These are phyloP conservation scores for Tympanuchus pallidicinctus DNA, from an alignment of 2,113 vertebrate genomes.

Conservation along the genomic window DNA sequence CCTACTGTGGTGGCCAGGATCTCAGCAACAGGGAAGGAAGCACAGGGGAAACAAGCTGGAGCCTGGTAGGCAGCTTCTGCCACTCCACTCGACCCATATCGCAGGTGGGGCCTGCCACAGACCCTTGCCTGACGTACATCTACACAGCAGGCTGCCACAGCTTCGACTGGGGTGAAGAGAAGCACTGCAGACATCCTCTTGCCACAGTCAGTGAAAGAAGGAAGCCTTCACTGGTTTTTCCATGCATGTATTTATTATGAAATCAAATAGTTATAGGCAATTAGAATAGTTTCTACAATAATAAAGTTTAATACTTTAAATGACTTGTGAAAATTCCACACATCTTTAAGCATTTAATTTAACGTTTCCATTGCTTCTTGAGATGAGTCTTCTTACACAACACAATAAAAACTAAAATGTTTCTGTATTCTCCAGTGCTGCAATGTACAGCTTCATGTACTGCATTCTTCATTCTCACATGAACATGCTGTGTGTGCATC, in stretches of 20 bases:
- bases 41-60: neutral
- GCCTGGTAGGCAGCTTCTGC: neutral
- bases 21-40: neutral
- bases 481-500: constrained; percentile 55
- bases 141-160: neutral
- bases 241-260: constrained; percentile 71
- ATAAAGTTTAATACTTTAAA: constrained; percentile 65
- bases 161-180: neutral
- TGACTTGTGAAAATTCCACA: constrained; percentile 34
- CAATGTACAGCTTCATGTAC: neutral
- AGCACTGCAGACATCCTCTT: neutral
- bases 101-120: fast-evolving
- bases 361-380: neutral
- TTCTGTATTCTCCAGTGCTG: neutral
- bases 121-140: fast-evolving
- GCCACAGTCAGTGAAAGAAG: neutral
- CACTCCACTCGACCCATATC: neutral
- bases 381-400: constrained; percentile 1
- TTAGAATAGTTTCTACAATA: constrained; percentile 40
- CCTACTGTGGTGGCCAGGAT: neutral
- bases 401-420: constrained; percentile 48
- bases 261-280: constrained; percentile 34
- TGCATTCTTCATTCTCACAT: constrained; percentile 9
- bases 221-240: constrained; percentile 1
- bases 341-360: constrained; percentile 26